These are phyloP conservation scores for Gorsachius magnificus DNA, from an alignment of 2,797 vertebrate genomes.

Conservation along the genomic window DNA sequence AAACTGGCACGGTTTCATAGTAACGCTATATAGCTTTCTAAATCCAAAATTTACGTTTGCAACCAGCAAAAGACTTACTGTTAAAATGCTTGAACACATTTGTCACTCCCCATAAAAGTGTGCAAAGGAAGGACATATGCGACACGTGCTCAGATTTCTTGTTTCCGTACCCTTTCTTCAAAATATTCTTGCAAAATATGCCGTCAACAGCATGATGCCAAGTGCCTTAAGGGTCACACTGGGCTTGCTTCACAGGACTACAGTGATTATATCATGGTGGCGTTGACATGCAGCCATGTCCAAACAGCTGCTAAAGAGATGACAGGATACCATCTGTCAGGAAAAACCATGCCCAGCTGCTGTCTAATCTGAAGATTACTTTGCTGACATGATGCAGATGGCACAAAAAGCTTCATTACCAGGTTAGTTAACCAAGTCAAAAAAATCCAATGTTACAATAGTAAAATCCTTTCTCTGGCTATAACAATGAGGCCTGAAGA, in stretches of 20 bases:
- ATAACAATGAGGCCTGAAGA: neutral
- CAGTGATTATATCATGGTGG: slow-evolving; percentile 59
- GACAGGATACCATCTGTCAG: slow-evolving; percentile 73
- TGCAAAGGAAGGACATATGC: slow-evolving; percentile 29
- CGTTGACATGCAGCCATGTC: slow-evolving; percentile 62
- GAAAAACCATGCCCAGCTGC: slow-evolving; percentile 55
- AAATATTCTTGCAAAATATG: slow-evolving; percentile 39
- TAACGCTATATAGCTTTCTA: slow-evolving; percentile 10
- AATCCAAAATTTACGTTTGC: slow-evolving; percentile 30
- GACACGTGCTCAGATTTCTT: slow-evolving; percentile 5
- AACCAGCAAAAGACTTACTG: slow-evolving; percentile 55
- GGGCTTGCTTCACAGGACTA: slow-evolving; percentile 50
- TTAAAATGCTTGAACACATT: slow-evolving; percentile 38
- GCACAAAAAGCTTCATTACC: slow-evolving; percentile 30
- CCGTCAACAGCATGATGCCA: slow-evolving; percentile 38
- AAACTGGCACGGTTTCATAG: neutral
- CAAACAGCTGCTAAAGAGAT: slow-evolving; percentile 72
- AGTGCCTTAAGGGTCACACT: slow-evolving; percentile 42
- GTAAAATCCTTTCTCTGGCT: slow-evolving; percentile 8
- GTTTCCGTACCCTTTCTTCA: slow-evolving; percentile 50
- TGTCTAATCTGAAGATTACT: slow-evolving; percentile 55
- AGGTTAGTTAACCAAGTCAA: slow-evolving; percentile 52
- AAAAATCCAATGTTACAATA: neutral
- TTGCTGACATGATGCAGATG: slow-evolving; percentile 58
- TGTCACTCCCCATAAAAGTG: neutral